Percentiles rank a stretch among this genome's conserved stretches.
phyloP scores from a whole-genome alignment of 2,888 invertebrate species.

The Caenorhabditis wallacei region DNA sequence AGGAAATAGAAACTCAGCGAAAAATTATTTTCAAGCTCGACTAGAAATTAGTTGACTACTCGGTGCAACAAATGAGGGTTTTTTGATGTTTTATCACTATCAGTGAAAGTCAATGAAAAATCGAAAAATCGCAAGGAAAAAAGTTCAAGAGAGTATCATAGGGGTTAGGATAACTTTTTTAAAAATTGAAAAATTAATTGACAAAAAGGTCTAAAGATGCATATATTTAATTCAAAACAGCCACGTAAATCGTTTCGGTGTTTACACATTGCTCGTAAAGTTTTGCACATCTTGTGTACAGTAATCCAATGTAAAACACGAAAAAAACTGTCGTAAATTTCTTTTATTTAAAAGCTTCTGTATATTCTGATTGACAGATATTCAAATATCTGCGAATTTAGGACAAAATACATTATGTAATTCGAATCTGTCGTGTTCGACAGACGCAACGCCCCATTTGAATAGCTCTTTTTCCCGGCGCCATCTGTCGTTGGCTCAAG shows the following conservation, averaged over 20 bases:
- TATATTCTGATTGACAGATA: no score
- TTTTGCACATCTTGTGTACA: constrained; percentile 2
- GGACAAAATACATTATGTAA: no score
- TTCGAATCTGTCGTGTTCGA: constrained; percentile 17
- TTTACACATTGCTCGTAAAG: constrained; percentile 30
- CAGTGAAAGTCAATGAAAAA: constrained; percentile 35
- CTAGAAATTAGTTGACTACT: constrained; percentile 13
- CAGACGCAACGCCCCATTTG: constrained; percentile 3
- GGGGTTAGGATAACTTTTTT: no score
- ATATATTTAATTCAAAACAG: not conserved
- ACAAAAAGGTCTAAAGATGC: not conserved
- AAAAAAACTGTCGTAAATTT: not conserved
- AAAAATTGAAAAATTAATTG: no score
- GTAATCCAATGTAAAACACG: no score
- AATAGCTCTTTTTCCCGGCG: constrained; percentile 42
- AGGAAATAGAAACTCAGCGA: no score
- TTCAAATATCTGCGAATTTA: no score
- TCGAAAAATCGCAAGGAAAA: constrained; percentile 24
- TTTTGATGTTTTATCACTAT: constrained; percentile 29
- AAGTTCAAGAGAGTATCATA: constrained; percentile 28
- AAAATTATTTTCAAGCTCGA: no score
- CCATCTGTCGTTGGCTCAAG: constrained; percentile 45
- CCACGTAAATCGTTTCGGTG: constrained; percentile 11
- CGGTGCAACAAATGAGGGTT: constrained; percentile 1
- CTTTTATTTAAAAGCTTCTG: no score